phyloP scores from a whole-genome alignment of 2,113 vertebrate genomes.

The Smithornis capensis region DNA sequence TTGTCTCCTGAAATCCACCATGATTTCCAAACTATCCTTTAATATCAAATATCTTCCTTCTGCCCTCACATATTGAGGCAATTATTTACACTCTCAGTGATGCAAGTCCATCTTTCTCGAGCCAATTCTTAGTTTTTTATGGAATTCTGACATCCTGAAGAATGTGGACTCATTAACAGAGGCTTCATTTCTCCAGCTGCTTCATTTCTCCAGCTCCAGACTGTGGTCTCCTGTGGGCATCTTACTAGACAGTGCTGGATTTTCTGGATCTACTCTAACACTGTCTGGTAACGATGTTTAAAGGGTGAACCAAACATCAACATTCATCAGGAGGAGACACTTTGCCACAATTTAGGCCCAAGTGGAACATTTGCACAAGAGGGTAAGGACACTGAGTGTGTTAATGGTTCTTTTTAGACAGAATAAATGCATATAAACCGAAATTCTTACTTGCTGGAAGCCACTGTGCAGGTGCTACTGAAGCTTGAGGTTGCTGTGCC shows the following conservation, averaged over 20 bases:
- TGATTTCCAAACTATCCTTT: neutral
- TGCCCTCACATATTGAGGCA: neutral
- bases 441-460: neutral
- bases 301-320: conserved; percentile 78
- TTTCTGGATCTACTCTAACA: conserved; percentile 93
- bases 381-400: neutral
- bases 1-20: neutral
- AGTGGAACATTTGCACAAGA: neutral
- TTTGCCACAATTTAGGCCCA: neutral
- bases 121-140: neutral
- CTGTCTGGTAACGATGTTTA: conserved; percentile 99
- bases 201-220: too few species aligned
- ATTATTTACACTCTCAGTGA: neutral
- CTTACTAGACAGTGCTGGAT: conserved; percentile 99
- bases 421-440: neutral
- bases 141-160: neutral
- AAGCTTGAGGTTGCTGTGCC: neutral
- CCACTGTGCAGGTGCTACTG: rapidly evolving
- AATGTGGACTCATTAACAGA: neutral
- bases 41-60: neutral
- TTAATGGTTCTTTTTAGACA: neutral
- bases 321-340: neutral
- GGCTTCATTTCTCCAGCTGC: neutral
- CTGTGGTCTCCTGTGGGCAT: conserved; percentile 90
- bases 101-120: neutral